These are phyloP conservation scores for Altica lythri DNA, from an alignment of 2,888 invertebrate species.

Conservation along the genomic window DNA sequence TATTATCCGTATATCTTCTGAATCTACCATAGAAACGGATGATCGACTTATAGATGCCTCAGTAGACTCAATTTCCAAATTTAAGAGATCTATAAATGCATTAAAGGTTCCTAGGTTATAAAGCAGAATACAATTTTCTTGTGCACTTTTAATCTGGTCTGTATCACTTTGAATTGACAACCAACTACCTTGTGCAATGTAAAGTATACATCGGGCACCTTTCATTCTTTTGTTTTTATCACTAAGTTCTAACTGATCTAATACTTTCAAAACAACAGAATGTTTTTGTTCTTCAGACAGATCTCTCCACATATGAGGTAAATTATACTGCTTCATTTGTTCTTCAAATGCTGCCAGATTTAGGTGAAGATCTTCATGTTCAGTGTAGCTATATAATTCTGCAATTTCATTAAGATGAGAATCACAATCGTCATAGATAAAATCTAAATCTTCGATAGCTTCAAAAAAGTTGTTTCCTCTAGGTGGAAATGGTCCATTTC, in stretches of 20 bases:
- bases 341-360: constrained; percentile 93
- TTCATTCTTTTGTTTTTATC: constrained; percentile 83
- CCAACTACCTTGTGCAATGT: constrained; percentile 94
- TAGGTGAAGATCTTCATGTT: constrained; percentile 88
- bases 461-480: constrained; percentile 56
- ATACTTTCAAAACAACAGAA: constrained; percentile 80
- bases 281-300: constrained; percentile 70
- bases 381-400: constrained; percentile 98
- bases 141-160: constrained; percentile 84
- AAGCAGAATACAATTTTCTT: constrained; percentile 82
- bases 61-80: constrained; percentile 90
- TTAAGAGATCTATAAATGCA: constrained; percentile 88
- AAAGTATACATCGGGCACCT: constrained; percentile 90
- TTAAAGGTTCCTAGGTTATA: constrained; percentile 89
- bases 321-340: constrained; percentile 84
- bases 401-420: constrained; percentile 88
- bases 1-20: constrained; percentile 88
- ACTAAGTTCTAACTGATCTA: constrained; percentile 90
- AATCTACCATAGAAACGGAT: constrained; percentile 86
- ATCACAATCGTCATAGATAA: constrained; percentile 90
- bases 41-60: constrained; percentile 73
- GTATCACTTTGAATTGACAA: constrained; percentile 90
- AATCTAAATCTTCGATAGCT: constrained; percentile 79
- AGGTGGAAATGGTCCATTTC: constrained; percentile 65
- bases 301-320: constrained; percentile 82